Evolutionary conservation across 2,888 invertebrate genomes (phyloP), one percentile per base, ranked within the genome.

Genomic region (Mesochorus sp.): DNA sequence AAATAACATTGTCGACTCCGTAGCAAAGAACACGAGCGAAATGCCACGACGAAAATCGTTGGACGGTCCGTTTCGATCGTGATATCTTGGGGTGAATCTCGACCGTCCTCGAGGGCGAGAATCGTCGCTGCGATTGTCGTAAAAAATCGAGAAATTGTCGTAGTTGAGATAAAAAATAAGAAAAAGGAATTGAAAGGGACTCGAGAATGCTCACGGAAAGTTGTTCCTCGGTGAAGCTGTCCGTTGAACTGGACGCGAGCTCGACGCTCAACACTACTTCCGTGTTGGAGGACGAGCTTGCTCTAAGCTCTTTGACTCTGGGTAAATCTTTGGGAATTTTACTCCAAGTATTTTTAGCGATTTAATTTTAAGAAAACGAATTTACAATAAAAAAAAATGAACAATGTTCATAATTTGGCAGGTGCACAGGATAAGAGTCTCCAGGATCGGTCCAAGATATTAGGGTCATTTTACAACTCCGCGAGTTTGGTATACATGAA

Each of bases 231-330:
- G 37, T 64, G 12, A 83, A 80, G 47, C 61, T 75, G 1, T 28
- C 62, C 49, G 67, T 51, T 6, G 79, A 72, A 12, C 77, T 76
- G 44, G 82, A 79, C 37, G 37, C 39, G 10, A 70, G 75, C 51
- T 78, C 81, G 12, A 53, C 76, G 10, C 42, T 75, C 10, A 82
- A 83, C 57, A 77, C 81, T 61, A 79, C 67, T 49, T 84, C 83
- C 12, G 59, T 83, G 34, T 77, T 83, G 14, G 84, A 84, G 59
- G 83, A 84, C 28, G 84, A 84, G 73, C 82, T 84, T 57, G 83
- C 82, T 0, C 44, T 83, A 8, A 82, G 82, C 67, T 82, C 83
- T 24, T 84, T 82, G n/a, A 81, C 82, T 8, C 59, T 81, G 4
- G 82, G 83, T 83, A 80, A 82, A n/a, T n/a, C n/a, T n/a, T 39